Conservation (phyloP, 2,888 invertebrate genomes). For the Caradrina kadenii region DNA sequence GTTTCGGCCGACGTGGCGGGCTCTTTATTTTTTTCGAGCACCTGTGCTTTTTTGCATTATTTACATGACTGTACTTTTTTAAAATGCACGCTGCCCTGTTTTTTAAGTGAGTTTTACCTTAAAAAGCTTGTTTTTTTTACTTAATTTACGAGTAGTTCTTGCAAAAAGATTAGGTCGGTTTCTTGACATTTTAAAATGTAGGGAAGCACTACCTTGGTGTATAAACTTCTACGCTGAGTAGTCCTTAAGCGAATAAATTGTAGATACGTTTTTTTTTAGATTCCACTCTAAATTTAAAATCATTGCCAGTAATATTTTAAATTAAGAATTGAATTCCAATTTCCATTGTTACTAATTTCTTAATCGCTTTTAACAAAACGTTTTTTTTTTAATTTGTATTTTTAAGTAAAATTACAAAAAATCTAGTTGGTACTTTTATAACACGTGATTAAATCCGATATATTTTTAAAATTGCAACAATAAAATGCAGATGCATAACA, state of each 20-base stretch:
- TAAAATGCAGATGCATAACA: slow-evolving; percentile 63
- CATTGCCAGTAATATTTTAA: neutral
- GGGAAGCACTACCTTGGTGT: neutral
- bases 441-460: slow-evolving; percentile 33
- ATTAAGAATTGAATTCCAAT: too few species aligned
- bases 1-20: slow-evolving; percentile 71
- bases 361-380: too few species aligned
- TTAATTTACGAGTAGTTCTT: slow-evolving; percentile 42
- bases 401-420: neutral
- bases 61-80: slow-evolving; percentile 64
- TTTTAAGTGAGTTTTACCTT: slow-evolving; percentile 44
- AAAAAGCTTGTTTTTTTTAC: slow-evolving; percentile 38
- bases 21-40: slow-evolving; percentile 80
- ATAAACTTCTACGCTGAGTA: neutral
- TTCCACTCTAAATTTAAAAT: too few species aligned
- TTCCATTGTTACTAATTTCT: too few species aligned
- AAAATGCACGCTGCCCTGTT: slow-evolving; percentile 50
- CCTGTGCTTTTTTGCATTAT: slow-evolving; percentile 78
- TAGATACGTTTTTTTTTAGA: neutral
- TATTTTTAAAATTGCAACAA: slow-evolving; percentile 54
- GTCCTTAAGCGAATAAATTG: too few species aligned
- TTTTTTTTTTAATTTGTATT: too few species aligned
- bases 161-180: slow-evolving; percentile 30
- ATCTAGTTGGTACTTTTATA: neutral
- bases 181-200: slow-evolving; percentile 33